phyloP scores from a whole-genome alignment of 1,140 invertebrate genomes.

The Tetraneura akinire region DNA sequence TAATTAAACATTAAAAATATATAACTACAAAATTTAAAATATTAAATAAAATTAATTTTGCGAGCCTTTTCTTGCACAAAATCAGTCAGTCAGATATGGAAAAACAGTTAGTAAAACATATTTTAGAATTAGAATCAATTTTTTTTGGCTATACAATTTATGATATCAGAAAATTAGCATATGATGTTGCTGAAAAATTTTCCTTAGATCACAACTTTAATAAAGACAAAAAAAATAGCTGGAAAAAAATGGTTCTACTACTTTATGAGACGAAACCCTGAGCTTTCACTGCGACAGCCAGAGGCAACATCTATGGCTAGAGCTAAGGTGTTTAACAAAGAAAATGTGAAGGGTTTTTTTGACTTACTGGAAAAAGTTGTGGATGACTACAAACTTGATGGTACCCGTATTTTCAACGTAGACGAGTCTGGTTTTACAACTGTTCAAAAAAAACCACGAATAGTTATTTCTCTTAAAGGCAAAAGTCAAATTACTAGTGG shows the following conservation, averaged over 20 bases:
- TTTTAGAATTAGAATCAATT: constrained; percentile 22
- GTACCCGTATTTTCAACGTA: constrained; percentile 25
- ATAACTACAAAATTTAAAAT: not conserved
- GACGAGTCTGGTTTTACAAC: constrained; percentile 56
- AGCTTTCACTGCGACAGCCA: constrained; percentile 58
- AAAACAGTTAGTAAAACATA: constrained; percentile 37
- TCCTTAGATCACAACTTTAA: constrained; percentile 39
- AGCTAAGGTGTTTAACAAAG: constrained; percentile 58
- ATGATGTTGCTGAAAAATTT: constrained; percentile 50
- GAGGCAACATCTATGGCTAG: constrained; percentile 59
- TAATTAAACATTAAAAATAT: not conserved
- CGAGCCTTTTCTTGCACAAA: not conserved
- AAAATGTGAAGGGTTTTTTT: constrained; percentile 51
- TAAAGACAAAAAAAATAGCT: constrained; percentile 34
- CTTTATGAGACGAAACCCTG: constrained; percentile 56
- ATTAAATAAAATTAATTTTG: constrained; percentile 1
- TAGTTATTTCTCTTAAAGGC: constrained; percentile 56
- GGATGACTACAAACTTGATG: not conserved
- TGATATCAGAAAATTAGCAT: constrained; percentile 50
- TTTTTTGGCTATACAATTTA: constrained; percentile 44
- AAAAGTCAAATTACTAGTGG: constrained; percentile 59
- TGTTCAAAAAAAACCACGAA: constrained; percentile 56
- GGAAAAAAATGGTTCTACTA: constrained; percentile 43
- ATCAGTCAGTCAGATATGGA: constrained; percentile 14
- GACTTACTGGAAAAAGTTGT: not conserved